phyloP scores from a whole-genome alignment of 2,888 invertebrate species.

The Seira musarum region DNA sequence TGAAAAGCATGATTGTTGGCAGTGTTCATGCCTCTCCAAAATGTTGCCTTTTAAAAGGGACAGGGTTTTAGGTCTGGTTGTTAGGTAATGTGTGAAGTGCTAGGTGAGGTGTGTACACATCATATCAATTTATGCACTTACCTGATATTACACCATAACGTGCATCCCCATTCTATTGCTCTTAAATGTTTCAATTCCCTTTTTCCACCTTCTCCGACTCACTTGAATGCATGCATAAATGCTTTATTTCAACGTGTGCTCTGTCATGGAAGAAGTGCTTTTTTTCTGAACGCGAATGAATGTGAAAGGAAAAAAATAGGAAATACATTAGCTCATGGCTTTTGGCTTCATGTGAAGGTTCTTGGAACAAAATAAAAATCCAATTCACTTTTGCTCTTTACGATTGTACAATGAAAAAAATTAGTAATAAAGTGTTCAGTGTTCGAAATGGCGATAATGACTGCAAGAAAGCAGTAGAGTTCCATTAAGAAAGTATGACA shows the following conservation, averaged over 20 bases:
- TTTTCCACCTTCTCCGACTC: too few species aligned
- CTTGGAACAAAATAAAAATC: not conserved
- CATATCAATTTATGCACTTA: constrained; percentile 7
- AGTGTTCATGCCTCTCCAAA: not conserved
- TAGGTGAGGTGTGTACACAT: not conserved
- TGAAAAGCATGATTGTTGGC: not conserved
- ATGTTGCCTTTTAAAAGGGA: not conserved
- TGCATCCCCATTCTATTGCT: not conserved
- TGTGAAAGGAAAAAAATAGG: not conserved
- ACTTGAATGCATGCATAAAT: not conserved
- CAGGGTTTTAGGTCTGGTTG: not conserved
- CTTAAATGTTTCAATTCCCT: not conserved
- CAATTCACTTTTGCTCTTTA: not conserved
- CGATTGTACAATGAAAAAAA: not conserved
- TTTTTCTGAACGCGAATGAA: not conserved
- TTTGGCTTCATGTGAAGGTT: not conserved
- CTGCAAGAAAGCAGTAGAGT: not conserved
- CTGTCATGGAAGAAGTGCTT: not conserved
- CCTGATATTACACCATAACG: not conserved
- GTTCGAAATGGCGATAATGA: not conserved
- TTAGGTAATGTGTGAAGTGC: not conserved
- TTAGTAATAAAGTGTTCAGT: not conserved
- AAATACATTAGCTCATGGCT: not conserved
- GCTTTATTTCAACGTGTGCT: not conserved
- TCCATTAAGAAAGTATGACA: not conserved